Conservation (phyloP, 2,888 invertebrate species). For the Hypercompe scribonia region DNA sequence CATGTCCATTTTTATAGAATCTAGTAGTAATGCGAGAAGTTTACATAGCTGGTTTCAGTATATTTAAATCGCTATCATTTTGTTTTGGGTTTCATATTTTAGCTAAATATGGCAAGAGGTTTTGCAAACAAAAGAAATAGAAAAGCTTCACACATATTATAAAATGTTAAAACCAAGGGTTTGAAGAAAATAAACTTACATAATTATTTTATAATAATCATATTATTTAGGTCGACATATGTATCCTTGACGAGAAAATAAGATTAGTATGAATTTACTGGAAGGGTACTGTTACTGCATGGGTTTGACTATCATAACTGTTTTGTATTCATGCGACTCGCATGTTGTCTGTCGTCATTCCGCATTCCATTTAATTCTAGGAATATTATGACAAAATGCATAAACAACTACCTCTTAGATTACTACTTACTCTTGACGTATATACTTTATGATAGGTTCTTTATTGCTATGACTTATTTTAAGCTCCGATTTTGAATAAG, state of each 20-base stretch:
- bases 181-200: not conserved
- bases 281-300: conserved; percentile 50
- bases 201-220: not conserved
- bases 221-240: not conserved
- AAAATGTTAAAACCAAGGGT: not conserved
- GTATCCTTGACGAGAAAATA: conserved; percentile 2
- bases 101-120: too few relatives aligned
- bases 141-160: too few relatives aligned
- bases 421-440: not conserved
- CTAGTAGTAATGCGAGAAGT: too few relatives aligned
- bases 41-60: too few relatives aligned
- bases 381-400: conserved; percentile 66
- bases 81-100: too few relatives aligned
- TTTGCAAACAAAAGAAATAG: too few relatives aligned
- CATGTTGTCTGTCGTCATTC: conserved; percentile 72
- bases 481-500: conserved; percentile 2
- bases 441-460: not conserved
- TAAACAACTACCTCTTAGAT: conserved; percentile 27
- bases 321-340: conserved; percentile 73
- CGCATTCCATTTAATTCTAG: conserved; percentile 76
- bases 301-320: conserved; percentile 62
- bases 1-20: too few relatives aligned
- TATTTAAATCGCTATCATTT: too few relatives aligned
- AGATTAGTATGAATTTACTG: conserved; percentile 38
- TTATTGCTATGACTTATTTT: conserved; percentile 13